phyloP scores from a whole-genome alignment of 2,797 vertebrate genomes.

The Astyanax mexicanus region DNA sequence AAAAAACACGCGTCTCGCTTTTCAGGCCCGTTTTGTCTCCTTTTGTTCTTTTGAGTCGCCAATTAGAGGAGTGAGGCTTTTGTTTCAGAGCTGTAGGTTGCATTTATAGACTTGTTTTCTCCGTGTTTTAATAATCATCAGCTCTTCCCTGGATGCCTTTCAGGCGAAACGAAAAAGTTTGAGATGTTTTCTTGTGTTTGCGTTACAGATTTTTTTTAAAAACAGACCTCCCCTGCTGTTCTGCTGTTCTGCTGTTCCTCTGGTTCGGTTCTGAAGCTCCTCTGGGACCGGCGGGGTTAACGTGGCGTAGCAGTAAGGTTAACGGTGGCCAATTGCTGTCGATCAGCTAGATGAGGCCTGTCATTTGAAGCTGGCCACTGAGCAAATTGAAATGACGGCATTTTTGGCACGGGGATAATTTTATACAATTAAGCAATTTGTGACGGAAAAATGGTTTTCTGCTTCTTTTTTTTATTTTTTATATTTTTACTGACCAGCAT shows the following conservation, averaged over 20 bases:
- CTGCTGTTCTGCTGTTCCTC: neutral
- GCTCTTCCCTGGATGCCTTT: neutral
- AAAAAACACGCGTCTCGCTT: neutral
- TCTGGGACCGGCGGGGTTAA: neutral
- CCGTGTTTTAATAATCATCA: neutral
- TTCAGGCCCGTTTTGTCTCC: neutral
- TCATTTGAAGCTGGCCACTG: slow-evolving; percentile 1
- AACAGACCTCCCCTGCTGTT: neutral
- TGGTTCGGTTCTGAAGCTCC: neutral
- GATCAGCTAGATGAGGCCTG: slow-evolving; percentile 15
- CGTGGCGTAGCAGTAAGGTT: neutral
- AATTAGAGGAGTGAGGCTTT: neutral
- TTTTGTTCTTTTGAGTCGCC: neutral
- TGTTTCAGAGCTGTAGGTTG: neutral
- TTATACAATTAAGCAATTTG: slow-evolving; percentile 51
- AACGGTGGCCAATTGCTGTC: slow-evolving; percentile 21
- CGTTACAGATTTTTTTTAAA: too few relatives aligned
- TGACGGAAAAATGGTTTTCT: neutral
- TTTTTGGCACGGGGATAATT: slow-evolving; percentile 33
- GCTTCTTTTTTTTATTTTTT: too few relatives aligned
- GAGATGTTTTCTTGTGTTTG: neutral
- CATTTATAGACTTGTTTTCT: neutral
- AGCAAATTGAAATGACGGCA: slow-evolving; percentile 37
- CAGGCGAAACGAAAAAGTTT: neutral
- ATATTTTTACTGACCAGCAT: neutral